These are phyloP conservation scores for Falco biarmicus DNA, from an alignment of 2,797 vertebrate genomes.

Conservation along the genomic window DNA sequence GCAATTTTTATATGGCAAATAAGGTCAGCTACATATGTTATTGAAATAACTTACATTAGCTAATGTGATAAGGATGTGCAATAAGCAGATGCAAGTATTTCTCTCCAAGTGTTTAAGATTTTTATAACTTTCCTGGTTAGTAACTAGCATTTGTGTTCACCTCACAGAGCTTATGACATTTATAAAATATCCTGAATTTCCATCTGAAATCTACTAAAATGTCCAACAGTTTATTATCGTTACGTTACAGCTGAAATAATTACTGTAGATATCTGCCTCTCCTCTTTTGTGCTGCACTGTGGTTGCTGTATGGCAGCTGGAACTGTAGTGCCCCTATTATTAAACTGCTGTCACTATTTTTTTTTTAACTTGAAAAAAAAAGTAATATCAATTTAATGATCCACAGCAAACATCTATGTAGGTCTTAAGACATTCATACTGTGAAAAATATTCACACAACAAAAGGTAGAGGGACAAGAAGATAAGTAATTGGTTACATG, in stretches of 20 bases:
- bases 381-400: constrained; percentile 28
- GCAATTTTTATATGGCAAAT: background rate
- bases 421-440: constrained; percentile 48
- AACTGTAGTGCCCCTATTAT: background rate
- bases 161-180: background rate
- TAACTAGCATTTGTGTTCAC: background rate
- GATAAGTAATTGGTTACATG: constrained; percentile 58
- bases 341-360: background rate
- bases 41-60: background rate
- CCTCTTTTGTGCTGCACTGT: constrained; percentile 20
- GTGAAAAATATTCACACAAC: constrained; percentile 63
- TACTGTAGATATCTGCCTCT: background rate
- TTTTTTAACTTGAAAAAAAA: background rate
- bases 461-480: constrained; percentile 53
- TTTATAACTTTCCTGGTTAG: background rate
- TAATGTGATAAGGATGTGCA: background rate
- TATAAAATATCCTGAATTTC: background rate
- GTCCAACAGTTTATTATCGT: background rate
- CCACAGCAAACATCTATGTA: constrained; percentile 15
- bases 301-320: background rate
- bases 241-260: constrained; percentile 2
- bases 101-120: background rate
- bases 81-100: background rate
- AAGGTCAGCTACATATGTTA: background rate
- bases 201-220: background rate